Evolutionary conservation across 2,113 vertebrate species (phyloP).

Genomic region (Symphodus melops): DNA sequence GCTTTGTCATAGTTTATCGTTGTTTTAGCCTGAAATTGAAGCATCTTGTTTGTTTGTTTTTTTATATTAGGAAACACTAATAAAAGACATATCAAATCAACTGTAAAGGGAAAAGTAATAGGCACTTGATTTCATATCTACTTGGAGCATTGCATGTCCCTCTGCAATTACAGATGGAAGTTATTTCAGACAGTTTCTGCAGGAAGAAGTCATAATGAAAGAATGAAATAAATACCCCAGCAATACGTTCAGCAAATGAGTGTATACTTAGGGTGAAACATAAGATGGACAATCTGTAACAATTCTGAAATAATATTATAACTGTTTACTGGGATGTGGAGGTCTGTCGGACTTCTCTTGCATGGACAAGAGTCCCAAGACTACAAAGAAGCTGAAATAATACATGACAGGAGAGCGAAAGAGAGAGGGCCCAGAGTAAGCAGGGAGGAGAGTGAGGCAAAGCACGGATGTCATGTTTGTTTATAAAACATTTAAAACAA

Average conservation of each 20-base stretch:
- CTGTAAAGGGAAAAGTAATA: not conserved
- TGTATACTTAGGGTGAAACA: conserved; percentile 18
- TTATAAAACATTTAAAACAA: conserved; percentile 58
- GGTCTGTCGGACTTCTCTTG: conserved; percentile 30
- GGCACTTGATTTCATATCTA: conserved; percentile 17
- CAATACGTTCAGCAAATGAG: conserved; percentile 34
- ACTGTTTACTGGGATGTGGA: conserved; percentile 27
- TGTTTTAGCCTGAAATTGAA: conserved; percentile 25
- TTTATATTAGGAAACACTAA: conserved; percentile 36
- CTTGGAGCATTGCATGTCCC: conserved; percentile 23
- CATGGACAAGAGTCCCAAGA: conserved; percentile 48
- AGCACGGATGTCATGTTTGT: conserved; percentile 35
- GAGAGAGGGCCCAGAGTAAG: conserved; percentile 38
- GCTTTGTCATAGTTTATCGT: not conserved
- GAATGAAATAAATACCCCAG: conserved; percentile 22
- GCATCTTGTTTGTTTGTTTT: not conserved
- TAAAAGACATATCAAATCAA: conserved; percentile 56
- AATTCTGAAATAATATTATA: conserved; percentile 21
- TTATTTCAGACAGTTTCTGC: conserved; percentile 21
- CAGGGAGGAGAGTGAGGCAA: conserved; percentile 22
- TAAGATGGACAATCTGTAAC: conserved; percentile 46
- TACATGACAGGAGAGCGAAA: conserved; percentile 11
- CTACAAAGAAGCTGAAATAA: conserved; percentile 49
- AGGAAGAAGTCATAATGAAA: conserved; percentile 29
- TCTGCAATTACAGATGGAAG: conserved; percentile 36